Base-by-base conservation (phyloP, 2,113 vertebrate genomes). In the Urocitellus parryii region DNA sequence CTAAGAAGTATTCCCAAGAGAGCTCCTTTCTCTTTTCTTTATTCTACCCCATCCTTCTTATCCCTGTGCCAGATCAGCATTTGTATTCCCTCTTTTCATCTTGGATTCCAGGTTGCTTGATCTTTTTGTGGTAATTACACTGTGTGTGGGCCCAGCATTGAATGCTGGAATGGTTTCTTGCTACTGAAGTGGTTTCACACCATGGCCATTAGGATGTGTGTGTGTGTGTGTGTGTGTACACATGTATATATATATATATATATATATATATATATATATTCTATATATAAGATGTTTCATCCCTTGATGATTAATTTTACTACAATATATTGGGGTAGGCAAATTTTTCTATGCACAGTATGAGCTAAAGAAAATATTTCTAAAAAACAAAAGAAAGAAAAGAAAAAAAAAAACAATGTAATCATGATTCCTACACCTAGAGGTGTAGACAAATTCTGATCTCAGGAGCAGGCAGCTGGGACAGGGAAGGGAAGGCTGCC, bases 251-350 rank as follows among this genome's bases (percentile, higher is more conserved):
- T 61, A 29, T 90, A 16, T 34, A 17, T 18, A 32, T 37, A 61
- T 7, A 61, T 22, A 7, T 5, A 61, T 8, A 61, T 61, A 29
- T 90, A 16, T 34, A 17, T 18, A 32, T 37, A 29, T 25, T 65
- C 77, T 32, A 18, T 53, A 22, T 39, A 34, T 80, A 7, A 56
- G 56, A 70, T 58, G 63, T 90, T 78, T 89, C 77, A 88, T 45
- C 34, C 53, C 37, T 39, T 67, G 90, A 81, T 51, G 51, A 39
- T 79, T 82, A 39, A 82, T 95, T 91, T 77, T 87, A 90, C 72
- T 37, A 72, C 2, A 88, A 70, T 27, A 81, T 3, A 90, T 58
- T 25, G 79, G 53, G 42, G 58, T 79, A 48, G 34, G 18, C 18
- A 90, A 90, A 68, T 73, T 63, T 20, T 88, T 90, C 73, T 70